Conservation (phyloP, 2,113 vertebrate species). For the Myodes glareolus region DNA sequence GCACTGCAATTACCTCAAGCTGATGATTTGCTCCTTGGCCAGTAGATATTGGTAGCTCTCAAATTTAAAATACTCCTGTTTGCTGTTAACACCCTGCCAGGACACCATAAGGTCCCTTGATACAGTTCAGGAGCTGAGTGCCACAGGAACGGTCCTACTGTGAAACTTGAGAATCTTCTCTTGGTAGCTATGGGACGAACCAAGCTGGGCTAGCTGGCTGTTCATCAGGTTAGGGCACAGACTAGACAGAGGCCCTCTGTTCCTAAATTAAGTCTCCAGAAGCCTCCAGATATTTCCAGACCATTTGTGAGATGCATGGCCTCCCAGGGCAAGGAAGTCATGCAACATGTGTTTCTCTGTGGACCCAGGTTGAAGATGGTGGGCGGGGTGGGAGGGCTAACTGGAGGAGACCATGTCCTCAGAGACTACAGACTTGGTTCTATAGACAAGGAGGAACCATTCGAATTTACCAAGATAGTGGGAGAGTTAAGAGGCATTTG, state of each 20-base stretch:
- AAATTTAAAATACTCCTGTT: background rate
- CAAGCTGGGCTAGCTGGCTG: background rate
- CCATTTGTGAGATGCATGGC: background rate
- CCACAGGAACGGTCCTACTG: background rate
- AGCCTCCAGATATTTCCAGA: constrained; percentile 33
- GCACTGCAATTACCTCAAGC: background rate
- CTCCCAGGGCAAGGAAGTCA: background rate
- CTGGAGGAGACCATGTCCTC: background rate
- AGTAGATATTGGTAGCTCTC: background rate
- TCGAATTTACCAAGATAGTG: background rate
- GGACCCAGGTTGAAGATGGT: background rate
- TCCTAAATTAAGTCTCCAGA: constrained; percentile 14
- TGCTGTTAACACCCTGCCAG: background rate
- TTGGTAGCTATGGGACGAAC: constrained; percentile 27
- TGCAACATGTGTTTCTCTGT: background rate
- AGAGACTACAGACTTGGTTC: background rate
- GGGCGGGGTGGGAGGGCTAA: background rate
- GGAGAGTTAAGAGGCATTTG: background rate
- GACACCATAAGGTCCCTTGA: background rate
- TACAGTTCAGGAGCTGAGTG: constrained; percentile 7
- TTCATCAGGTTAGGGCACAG: background rate
- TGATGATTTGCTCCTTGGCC: background rate
- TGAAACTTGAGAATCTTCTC: constrained; percentile 29
- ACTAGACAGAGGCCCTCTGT: background rate
- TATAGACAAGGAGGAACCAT: background rate